Percentiles rank a stretch among this genome's conserved stretches.
Conservation (phyloP, 2,888 invertebrate genomes). For the Teleogryllus oceanicus region DNA sequence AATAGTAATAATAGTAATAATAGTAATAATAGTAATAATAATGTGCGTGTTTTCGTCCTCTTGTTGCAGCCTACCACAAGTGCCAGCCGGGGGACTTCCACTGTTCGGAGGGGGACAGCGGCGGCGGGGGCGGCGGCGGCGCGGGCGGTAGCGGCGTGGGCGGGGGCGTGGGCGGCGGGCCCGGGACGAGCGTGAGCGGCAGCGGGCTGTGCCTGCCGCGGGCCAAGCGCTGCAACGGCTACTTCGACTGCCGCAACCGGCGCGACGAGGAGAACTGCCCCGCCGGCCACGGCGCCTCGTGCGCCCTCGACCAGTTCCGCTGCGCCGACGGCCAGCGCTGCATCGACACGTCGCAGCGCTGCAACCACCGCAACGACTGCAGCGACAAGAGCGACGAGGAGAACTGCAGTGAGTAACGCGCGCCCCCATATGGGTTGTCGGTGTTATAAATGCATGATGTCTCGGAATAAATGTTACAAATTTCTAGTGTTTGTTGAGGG, state of each 20-base stretch:
- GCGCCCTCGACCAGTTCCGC: conserved; percentile 80
- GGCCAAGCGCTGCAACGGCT: conserved; percentile 87
- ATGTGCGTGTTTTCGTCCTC: no score
- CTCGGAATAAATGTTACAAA: no score
- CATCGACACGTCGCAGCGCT: conserved; percentile 70
- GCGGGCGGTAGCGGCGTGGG: conserved; percentile 46
- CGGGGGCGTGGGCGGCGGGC: conserved; percentile 66
- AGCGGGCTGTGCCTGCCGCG: conserved; percentile 74
- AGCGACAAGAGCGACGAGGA: conserved; percentile 88
- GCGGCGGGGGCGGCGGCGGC: conserved; percentile 48
- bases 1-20: no score
- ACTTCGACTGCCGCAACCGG: conserved; percentile 80
- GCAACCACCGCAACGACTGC: conserved; percentile 88
- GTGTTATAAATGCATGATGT: rapidly evolving
- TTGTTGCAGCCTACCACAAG: conserved; percentile 71
- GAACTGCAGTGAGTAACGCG: conserved; percentile 71
- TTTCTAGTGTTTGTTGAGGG: no score
- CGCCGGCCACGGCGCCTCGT: conserved; percentile 51
- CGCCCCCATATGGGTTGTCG: no score
- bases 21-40: no score
- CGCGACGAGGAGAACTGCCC: conserved; percentile 75
- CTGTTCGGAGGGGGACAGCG: conserved; percentile 53
- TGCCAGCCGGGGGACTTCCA: conserved; percentile 84
- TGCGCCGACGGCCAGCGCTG: conserved; percentile 78
- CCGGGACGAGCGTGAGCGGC: conserved; percentile 55